A percentile compares a stretch with the other conserved stretches of the same genome.
These are phyloP conservation scores for Lacerta bilineata DNA, from an alignment of 2,797 vertebrate species.

Conservation along the genomic window DNA sequence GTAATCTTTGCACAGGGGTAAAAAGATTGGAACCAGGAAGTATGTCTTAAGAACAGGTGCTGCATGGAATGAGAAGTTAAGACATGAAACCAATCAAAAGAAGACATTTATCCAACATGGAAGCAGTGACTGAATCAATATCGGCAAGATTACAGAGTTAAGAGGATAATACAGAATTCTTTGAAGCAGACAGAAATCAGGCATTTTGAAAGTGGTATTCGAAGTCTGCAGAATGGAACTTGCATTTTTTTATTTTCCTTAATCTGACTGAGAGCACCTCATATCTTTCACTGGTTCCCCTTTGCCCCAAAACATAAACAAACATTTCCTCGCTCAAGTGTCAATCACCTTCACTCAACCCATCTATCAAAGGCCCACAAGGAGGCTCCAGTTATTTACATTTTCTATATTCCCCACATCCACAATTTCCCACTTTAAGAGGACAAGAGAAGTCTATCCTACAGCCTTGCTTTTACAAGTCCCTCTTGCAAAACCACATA, in stretches of 20 bases:
- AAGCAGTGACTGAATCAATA: not conserved
- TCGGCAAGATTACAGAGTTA: not conserved
- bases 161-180: not conserved
- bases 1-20: too few species aligned
- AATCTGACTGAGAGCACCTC: not conserved
- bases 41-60: not conserved
- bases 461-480: not conserved
- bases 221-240: not conserved
- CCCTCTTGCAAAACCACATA: not conserved
- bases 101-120: not conserved
- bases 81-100: not conserved
- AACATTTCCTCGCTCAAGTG: not conserved
- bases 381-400: not conserved
- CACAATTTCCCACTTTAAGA: not conserved
- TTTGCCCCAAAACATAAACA: not conserved
- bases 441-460: not conserved
- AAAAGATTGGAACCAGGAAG: not conserved
- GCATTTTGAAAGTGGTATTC: not conserved
- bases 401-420: not conserved
- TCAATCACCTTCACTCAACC: slow-evolving; percentile 9
- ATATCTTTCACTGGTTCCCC: not conserved
- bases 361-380: not conserved
- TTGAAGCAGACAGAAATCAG: not conserved
- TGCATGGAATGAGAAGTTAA: not conserved
- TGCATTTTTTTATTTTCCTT: not conserved